Percentiles rank a stretch among this genome's conserved stretches.
These are phyloP conservation scores for Calcarius lapponicus DNA, from an alignment of 2,797 vertebrate species.

Conservation along the genomic window DNA sequence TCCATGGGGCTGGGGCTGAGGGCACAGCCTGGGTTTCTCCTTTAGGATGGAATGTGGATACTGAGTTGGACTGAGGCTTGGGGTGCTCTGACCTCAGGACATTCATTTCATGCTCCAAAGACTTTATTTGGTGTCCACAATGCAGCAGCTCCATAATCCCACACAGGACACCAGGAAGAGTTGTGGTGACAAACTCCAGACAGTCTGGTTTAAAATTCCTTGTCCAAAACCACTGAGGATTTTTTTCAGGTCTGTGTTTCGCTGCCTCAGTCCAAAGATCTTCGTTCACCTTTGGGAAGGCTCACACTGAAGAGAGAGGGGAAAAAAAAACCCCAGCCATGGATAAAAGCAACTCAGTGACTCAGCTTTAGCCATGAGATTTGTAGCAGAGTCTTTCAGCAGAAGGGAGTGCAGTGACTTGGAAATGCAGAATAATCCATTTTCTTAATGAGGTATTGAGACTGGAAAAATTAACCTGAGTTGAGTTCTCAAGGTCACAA, in stretches of 20 bases:
- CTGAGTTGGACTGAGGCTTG: neutral
- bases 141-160: neutral
- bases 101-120: rapidly evolving
- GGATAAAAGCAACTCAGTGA: neutral
- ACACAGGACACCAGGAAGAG: neutral
- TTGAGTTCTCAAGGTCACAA: neutral
- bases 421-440: neutral
- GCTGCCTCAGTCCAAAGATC: neutral
- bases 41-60: rapidly evolving
- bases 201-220: neutral
- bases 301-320: no score
- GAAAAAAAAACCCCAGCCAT: rapidly evolving
- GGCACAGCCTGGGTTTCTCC: neutral
- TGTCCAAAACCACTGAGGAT: neutral
- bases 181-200: neutral
- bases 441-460: neutral
- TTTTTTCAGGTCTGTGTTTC: neutral
- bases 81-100: neutral
- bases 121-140: rapidly evolving
- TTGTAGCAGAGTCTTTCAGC: neutral
- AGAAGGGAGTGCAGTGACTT: neutral
- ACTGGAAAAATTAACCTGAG: neutral
- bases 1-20: rapidly evolving
- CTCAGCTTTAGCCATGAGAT: neutral
- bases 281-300: neutral